phyloP scores from a whole-genome alignment of 2,797 vertebrate genomes.

The Cirrhinus mrigala region DNA sequence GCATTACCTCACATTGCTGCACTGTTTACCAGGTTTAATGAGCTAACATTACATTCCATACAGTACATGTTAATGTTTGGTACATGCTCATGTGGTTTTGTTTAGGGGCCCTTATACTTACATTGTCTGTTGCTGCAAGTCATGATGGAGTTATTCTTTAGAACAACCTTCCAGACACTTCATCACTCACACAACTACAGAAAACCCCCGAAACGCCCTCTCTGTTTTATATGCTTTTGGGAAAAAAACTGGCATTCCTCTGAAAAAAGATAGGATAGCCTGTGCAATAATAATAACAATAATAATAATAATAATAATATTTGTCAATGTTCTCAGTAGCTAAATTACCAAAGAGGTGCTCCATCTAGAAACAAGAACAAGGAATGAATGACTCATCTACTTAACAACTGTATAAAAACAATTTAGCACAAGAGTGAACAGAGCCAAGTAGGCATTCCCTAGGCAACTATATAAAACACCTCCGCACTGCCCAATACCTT shows the following conservation, averaged over 20 bases:
- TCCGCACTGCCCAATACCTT: conserved; percentile 43
- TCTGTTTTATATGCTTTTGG: neutral
- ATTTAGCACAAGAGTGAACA: conserved; percentile 44
- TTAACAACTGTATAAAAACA: conserved; percentile 56
- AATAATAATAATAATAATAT: neutral
- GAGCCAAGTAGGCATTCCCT: conserved; percentile 42
- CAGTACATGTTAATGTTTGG: conserved; percentile 6
- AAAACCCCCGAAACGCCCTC: neutral
- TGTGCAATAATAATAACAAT: neutral
- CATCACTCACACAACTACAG: conserved; percentile 24
- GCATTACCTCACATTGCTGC: neutral
- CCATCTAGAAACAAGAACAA: conserved; percentile 27
- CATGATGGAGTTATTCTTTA: conserved; percentile 27
- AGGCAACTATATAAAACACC: conserved; percentile 51
- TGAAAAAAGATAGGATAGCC: conserved; percentile 1
- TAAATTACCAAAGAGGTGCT: conserved; percentile 36
- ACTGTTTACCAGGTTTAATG: conserved; percentile 13
- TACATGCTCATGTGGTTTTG: conserved; percentile 24
- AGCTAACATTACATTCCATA: conserved; percentile 1
- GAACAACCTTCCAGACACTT: conserved; percentile 23
- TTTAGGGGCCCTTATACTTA: conserved; percentile 9
- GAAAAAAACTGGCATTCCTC: neutral
- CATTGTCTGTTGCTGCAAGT: conserved; percentile 9
- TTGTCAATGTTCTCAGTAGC: conserved; percentile 36
- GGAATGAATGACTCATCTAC: conserved; percentile 64